Base-by-base conservation (phyloP, 2,797 vertebrate species). In the Lophotriccus pileatus region DNA sequence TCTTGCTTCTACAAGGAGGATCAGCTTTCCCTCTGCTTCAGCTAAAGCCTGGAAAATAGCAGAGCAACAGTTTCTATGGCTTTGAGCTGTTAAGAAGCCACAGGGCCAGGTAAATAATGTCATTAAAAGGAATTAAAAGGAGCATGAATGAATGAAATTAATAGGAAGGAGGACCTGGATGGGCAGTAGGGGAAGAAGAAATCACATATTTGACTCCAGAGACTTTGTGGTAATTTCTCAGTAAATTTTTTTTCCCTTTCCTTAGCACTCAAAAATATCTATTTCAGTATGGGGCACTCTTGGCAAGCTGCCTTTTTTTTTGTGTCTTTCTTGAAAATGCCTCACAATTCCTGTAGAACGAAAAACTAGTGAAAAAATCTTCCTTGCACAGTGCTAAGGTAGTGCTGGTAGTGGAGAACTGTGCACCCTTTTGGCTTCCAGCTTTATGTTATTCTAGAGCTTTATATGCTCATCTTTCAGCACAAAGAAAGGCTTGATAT, bases 71-170 rank as follows among this genome's bases (percentile, higher is more conserved):
- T 28, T 91, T 66, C 58, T 69, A 66, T 19, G 49, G 50, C 66
- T 85, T 59, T 7, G 13, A 62, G 69, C 5, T 85, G 44, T 88
- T 62, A 64, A 88, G 46, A 66, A 94, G 55, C 32, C 50, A 27
- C 24, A 9, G 76, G 34, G 55, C 12, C 50, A 86, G 59, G 52
- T 92, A 93, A 85, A 81, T n/a, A 86, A 83, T 11, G 24, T 46
- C 20, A 43, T 46, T 89, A 52, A 86, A 82, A 88, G 34, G 46
- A 91, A 81, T 50, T 24, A 44, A n/a, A 58, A 84, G 86, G 22
- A 95, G n/a, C 32, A 69, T 2, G 0, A 0, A 0, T 19, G 32
- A 87, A 68, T 30, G 4, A 69, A 89, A 66, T 32, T 0, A 58
- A 49, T 6, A 62, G 39, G 32, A 79, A 55, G 19, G 76, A 68